phyloP scores from a whole-genome alignment of 2,888 invertebrate species.

The Griposia aprilina region DNA sequence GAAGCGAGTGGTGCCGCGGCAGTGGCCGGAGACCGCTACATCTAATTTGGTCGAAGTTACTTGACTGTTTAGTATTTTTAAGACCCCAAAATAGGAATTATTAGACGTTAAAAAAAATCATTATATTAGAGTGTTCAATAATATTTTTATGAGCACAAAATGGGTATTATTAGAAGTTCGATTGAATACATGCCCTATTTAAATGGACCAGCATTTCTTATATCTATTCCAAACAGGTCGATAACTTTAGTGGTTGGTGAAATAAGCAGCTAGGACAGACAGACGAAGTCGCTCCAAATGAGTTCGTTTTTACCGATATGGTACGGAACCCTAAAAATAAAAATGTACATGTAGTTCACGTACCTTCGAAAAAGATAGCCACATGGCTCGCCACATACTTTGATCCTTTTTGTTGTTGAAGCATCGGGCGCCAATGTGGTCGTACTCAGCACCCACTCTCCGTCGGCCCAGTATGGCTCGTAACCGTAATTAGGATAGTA shows the following conservation, averaged over 20 bases:
- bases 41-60: no score
- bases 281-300: background rate
- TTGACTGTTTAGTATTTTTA: no score
- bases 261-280: background rate
- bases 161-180: background rate
- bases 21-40: no score
- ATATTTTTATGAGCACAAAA: background rate
- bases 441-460: slow-evolving; percentile 9
- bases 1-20: no score
- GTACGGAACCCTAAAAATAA: background rate
- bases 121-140: background rate
- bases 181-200: background rate
- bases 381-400: slow-evolving; percentile 71
- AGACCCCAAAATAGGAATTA: no score
- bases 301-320: background rate
- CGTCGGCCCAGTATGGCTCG: slow-evolving; percentile 49
- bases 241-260: background rate
- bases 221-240: background rate
- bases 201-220: background rate
- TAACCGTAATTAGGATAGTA: slow-evolving; percentile 43
- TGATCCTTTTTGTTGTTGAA: slow-evolving; percentile 18
- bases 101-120: no score
- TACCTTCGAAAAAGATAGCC: slow-evolving; percentile 61
- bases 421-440: rapidly evolving
- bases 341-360: background rate